Percentiles rank a stretch among this genome's conserved stretches.
phyloP scores from a whole-genome alignment of 23 tunicate genomes.

The Halocynthia roretzi region DNA sequence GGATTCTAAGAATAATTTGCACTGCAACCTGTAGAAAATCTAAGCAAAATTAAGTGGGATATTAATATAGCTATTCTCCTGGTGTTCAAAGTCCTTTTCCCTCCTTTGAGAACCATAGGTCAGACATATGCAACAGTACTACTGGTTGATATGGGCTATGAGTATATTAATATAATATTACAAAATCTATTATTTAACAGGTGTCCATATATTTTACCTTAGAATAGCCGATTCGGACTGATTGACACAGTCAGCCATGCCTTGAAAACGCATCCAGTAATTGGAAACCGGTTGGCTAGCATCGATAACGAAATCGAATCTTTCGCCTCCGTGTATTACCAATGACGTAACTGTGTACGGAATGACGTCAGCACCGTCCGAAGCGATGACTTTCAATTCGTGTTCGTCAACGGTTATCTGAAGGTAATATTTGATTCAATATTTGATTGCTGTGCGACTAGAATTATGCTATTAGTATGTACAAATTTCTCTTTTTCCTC shows the following conservation, averaged over 20 bases:
- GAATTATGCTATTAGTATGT: background rate
- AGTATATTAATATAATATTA: background rate
- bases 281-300: conserved; percentile 36
- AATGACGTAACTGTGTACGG: conserved; percentile 54
- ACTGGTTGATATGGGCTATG: background rate
- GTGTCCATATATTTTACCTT: conserved; percentile 19
- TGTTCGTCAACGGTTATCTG: conserved; percentile 67
- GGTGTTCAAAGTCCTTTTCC: too few species aligned
- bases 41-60: too few species aligned
- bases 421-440: background rate
- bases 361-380: conserved; percentile 75
- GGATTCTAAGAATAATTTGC: too few species aligned
- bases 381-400: conserved; percentile 45
- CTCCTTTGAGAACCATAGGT: too few species aligned
- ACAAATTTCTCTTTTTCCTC: background rate
- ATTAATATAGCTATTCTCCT: too few species aligned
- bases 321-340: conserved; percentile 75
- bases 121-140: background rate
- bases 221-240: conserved; percentile 66
- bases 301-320: conserved; percentile 61
- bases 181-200: background rate
- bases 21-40: too few species aligned
- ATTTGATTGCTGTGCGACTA: background rate
- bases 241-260: conserved; percentile 78
- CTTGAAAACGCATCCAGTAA: conserved; percentile 75